A percentile compares a stretch with the other conserved stretches of the same genome.
phyloP scores from a whole-genome alignment of 2,888 invertebrate genomes.

The Pachydiplax longipennis region DNA sequence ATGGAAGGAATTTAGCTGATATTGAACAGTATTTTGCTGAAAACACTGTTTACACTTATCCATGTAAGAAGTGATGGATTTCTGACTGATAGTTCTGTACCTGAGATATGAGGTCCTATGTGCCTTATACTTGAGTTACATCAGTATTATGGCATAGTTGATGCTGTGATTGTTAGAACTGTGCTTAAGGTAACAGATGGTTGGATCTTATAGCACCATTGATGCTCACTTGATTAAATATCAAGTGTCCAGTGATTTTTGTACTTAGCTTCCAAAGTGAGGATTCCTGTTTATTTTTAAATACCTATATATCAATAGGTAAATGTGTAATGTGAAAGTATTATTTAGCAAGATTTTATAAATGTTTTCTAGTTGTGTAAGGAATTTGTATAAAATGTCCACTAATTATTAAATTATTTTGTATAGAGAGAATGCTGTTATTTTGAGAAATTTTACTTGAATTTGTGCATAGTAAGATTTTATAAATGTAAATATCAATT shows the following conservation, averaged over 20 bases:
- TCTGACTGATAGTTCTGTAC: not conserved
- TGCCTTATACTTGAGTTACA: not conserved
- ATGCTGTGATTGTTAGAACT: not conserved
- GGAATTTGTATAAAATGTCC: not conserved
- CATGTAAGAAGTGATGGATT: constrained; percentile 2
- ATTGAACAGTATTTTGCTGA: constrained; percentile 25
- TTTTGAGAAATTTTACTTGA: not conserved
- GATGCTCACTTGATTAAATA: not conserved
- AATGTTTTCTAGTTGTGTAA: not conserved
- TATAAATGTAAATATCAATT: too few species aligned
- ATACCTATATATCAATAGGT: not conserved
- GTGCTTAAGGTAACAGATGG: not conserved
- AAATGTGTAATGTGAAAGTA: not conserved
- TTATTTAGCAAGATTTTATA: not conserved
- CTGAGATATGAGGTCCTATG: not conserved
- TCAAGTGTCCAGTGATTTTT: not conserved
- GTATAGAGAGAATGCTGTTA: not conserved
- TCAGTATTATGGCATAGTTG: not conserved
- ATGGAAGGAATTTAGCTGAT: constrained; percentile 13
- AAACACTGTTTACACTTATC: constrained; percentile 23
- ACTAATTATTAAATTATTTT: constrained; percentile 1
- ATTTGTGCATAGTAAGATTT: too few species aligned
- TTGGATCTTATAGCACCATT: not conserved
- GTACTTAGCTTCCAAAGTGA: not conserved
- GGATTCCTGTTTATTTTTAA: not conserved